These are phyloP conservation scores for Exaiptasia diaphana DNA, from an alignment of 64 coral and sea anemone species.

Conservation along the genomic window DNA sequence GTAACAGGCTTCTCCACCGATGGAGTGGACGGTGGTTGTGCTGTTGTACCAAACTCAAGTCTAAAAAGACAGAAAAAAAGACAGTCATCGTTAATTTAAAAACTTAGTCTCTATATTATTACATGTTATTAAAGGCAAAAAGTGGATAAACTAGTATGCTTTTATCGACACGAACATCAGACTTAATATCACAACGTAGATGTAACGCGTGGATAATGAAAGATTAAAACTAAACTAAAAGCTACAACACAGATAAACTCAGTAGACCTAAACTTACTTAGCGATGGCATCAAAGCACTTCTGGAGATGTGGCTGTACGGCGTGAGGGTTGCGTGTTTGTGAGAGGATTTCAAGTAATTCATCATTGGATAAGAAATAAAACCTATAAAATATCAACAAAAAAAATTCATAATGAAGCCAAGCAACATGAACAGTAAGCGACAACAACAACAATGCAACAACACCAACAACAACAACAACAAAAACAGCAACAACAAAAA, in stretches of 20 bases:
- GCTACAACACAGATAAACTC: too few relatives aligned
- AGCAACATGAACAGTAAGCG: too few relatives aligned
- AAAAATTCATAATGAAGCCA: not conserved
- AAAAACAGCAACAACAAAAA: too few relatives aligned
- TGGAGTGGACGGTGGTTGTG: conserved; percentile 68
- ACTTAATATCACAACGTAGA: too few relatives aligned
- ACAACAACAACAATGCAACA: too few relatives aligned
- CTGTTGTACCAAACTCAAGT: conserved; percentile 85
- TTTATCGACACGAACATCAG: too few relatives aligned
- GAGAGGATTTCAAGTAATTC: conserved; percentile 93
- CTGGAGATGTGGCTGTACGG: conserved; percentile 93
- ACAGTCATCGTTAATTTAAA: not conserved
- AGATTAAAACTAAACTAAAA: too few relatives aligned
- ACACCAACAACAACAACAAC: too few relatives aligned
- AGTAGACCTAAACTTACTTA: conserved; percentile 82
- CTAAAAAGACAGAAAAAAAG: conserved; percentile 35
- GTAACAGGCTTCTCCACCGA: conserved; percentile 74
- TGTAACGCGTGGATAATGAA: too few relatives aligned
- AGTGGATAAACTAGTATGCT: too few relatives aligned
- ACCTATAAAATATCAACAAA: conserved; percentile 66
- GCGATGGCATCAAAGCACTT: conserved; percentile 99
- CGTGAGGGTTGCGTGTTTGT: conserved; percentile 96
- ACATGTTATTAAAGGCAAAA: too few relatives aligned
- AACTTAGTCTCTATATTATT: too few relatives aligned
- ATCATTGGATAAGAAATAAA: conserved; percentile 99